Conservation (phyloP, 2,888 invertebrate species). For the Melinaea marsaeus region DNA sequence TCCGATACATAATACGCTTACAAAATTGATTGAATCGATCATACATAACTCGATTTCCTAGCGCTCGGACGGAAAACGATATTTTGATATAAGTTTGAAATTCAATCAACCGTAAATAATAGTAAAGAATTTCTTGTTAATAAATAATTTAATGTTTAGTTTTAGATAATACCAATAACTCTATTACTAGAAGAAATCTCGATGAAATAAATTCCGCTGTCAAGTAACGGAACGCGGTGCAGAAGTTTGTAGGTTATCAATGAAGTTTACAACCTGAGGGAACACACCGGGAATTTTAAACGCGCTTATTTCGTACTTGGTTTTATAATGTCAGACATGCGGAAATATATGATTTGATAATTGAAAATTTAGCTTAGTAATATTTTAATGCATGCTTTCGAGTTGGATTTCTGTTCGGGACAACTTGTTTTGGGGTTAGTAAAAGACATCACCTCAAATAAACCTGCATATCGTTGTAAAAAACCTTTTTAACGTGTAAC, state of each 20-base stretch:
- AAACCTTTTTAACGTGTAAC: no score
- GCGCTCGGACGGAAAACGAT: not conserved
- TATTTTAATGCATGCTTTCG: no score
- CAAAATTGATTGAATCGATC: slow-evolving; percentile 9
- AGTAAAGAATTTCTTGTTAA: no score
- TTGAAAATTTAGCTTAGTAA: no score
- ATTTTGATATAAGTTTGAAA: no score
- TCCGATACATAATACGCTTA: slow-evolving; percentile 8
- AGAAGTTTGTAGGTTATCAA: slow-evolving; percentile 7
- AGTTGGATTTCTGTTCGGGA: no score
- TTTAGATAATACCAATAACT: not conserved
- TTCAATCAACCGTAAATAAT: no score
- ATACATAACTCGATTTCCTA: not conserved
- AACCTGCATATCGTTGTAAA: no score
- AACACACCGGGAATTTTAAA: slow-evolving; percentile 4
- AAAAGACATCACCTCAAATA: no score
- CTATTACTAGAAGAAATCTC: slow-evolving; percentile 3
- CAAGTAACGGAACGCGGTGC: slow-evolving; percentile 2
- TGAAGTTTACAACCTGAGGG: slow-evolving; percentile 5
- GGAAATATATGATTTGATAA: not conserved
- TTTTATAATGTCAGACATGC: slow-evolving; percentile 1
- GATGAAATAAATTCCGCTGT: slow-evolving; percentile 4
- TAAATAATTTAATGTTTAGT: no score
- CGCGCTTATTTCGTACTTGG: not conserved
- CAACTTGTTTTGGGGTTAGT: no score